Evolutionary conservation across 1,140 invertebrate species (phyloP).

Genomic region (Diprion similis): DNA sequence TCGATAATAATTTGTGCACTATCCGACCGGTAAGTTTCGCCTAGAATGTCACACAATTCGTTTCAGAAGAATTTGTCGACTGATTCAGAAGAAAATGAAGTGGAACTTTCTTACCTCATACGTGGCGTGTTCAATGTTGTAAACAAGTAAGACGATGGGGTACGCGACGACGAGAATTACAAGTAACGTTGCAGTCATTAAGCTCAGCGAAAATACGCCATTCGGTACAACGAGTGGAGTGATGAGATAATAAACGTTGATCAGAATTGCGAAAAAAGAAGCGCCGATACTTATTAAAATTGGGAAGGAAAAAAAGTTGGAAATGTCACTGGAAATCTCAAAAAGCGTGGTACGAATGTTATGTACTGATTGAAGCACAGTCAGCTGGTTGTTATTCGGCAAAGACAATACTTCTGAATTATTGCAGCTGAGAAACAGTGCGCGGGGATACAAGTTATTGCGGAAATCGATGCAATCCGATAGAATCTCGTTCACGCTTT

Average conservation of each 20-base stretch:
- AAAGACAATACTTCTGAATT: background rate
- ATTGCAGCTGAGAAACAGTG: background rate
- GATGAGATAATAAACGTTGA: conserved; percentile 34
- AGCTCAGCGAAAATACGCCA: background rate
- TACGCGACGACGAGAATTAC: conserved; percentile 28
- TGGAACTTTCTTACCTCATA: conserved; percentile 27
- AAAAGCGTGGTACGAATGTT: conserved; percentile 17
- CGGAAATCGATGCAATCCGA: background rate
- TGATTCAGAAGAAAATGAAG: background rate
- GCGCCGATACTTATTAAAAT: conserved; percentile 23
- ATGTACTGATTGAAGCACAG: background rate
- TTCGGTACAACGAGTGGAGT: conserved; percentile 20
- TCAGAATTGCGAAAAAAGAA: conserved; percentile 28
- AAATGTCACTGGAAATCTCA: conserved; percentile 23
- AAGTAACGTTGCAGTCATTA: conserved; percentile 19
- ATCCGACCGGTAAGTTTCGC: conserved; percentile 21
- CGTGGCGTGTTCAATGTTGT: conserved; percentile 22
- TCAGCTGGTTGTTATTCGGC: background rate
- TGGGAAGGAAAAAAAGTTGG: conserved; percentile 31
- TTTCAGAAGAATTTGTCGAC: background rate
- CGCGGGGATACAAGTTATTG: background rate
- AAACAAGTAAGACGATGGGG: conserved; percentile 29
- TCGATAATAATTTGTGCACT: conserved; percentile 28
- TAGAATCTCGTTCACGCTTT: background rate
- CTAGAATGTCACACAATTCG: conserved; percentile 12